These are phyloP conservation scores for Pteropus alecto DNA, from an alignment of 2,113 vertebrate species.

Conservation along the genomic window DNA sequence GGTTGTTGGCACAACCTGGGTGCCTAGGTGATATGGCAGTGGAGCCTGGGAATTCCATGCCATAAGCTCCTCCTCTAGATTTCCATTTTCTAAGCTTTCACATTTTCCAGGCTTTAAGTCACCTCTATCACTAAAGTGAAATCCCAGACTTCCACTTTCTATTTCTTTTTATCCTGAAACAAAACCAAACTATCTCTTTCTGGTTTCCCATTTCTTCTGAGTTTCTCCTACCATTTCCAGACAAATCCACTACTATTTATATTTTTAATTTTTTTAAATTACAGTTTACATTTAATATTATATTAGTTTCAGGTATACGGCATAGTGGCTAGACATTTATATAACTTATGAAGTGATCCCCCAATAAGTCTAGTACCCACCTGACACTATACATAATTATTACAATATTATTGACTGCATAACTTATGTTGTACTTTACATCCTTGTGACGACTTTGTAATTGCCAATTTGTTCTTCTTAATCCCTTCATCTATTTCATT, in stretches of 20 bases:
- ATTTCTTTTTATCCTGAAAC: background rate
- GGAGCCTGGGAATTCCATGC: background rate
- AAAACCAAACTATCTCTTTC: background rate
- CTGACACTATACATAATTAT: too few relatives aligned
- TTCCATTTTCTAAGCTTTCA: background rate
- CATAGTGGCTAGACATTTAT: too few relatives aligned
- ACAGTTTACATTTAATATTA: too few relatives aligned
- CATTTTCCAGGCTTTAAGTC: background rate
- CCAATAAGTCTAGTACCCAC: too few relatives aligned
- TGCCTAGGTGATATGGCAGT: accelerated
- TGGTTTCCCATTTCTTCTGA: background rate
- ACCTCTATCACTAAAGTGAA: background rate
- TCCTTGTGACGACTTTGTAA: too few relatives aligned
- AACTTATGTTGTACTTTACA: too few relatives aligned
- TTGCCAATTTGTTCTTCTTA: too few relatives aligned
- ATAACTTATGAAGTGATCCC: too few relatives aligned
- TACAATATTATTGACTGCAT: too few relatives aligned
- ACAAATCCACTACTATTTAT: background rate
- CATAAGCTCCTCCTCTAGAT: background rate
- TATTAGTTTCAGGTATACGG: too few relatives aligned
- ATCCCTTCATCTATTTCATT: too few relatives aligned
- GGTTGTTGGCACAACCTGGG: background rate
- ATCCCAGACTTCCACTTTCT: background rate
- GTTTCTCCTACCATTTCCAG: background rate
- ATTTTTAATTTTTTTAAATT: background rate